Evolutionary conservation across 2,888 invertebrate genomes (phyloP).

Genomic region (Drosophila helvetica): DNA sequence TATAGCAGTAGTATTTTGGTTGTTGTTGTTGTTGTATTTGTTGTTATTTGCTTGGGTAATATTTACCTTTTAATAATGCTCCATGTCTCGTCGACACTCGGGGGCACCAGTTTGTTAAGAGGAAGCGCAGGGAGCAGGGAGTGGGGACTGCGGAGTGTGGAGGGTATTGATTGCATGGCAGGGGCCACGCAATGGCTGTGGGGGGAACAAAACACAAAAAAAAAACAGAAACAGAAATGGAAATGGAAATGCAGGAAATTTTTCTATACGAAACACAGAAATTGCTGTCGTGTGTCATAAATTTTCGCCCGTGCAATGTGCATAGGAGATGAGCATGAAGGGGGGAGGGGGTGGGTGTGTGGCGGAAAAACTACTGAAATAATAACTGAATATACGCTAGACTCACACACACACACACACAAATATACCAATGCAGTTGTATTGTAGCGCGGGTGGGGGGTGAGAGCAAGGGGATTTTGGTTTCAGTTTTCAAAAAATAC

Average conservation of each 20-base stretch:
- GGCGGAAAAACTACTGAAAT: conserved; percentile 32
- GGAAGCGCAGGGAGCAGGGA: conserved; percentile 11
- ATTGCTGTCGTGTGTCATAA: conserved; percentile 70
- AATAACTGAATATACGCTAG: conserved; percentile 12
- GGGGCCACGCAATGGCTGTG: not conserved
- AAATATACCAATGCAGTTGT: not conserved
- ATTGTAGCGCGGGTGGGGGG: too few relatives aligned
- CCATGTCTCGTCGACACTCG: conserved; percentile 60
- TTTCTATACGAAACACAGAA: conserved; percentile 49
- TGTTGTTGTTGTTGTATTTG: conserved; percentile 40
- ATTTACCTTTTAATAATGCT: conserved; percentile 76
- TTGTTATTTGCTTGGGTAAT: conserved; percentile 66
- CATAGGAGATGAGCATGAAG: conserved; percentile 41
- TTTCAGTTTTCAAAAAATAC: not conserved
- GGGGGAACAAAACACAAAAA: not conserved
- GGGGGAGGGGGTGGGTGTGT: not conserved
- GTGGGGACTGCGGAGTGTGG: conserved; percentile 12
- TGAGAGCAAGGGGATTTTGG: not conserved
- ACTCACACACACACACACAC: not conserved
- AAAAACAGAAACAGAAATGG: not conserved
- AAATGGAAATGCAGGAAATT: conserved; percentile 16
- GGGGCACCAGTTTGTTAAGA: conserved; percentile 31
- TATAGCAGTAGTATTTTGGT: not conserved
- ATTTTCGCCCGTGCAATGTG: conserved; percentile 53
- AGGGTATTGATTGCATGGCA: conserved; percentile 33